Percentiles rank a stretch among this genome's conserved stretches.
These are phyloP conservation scores for Colostygia pectinataria DNA, from an alignment of 2,888 invertebrate species.

Conservation along the genomic window DNA sequence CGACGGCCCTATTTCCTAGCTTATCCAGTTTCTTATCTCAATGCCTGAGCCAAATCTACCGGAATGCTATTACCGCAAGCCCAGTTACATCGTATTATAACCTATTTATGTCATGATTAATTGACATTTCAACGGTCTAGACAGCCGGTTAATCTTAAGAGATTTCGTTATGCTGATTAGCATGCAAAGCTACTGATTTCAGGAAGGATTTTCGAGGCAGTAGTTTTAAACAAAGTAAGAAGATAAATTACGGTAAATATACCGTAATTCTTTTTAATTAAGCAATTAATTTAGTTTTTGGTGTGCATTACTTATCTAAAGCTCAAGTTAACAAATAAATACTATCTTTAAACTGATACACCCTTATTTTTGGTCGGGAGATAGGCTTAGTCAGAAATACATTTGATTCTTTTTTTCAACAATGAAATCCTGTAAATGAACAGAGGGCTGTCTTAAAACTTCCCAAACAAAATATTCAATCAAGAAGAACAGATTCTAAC, in stretches of 20 bases:
- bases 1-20: too few species aligned
- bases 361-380: too few species aligned
- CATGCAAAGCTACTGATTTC: not conserved
- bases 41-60: constrained; percentile 30
- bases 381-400: too few species aligned
- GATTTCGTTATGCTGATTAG: constrained; percentile 17
- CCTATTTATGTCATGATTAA: constrained; percentile 53
- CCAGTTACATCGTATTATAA: constrained; percentile 43
- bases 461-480: constrained; percentile 57
- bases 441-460: constrained; percentile 18
- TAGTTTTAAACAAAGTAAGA: too few species aligned
- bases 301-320: too few species aligned
- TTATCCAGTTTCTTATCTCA: constrained; percentile 17
- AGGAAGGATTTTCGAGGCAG: not conserved
- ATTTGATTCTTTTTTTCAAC: too few species aligned
- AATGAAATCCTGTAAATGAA: not conserved
- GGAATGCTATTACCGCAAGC: constrained; percentile 41
- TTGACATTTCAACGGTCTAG: constrained; percentile 44
- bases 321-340: too few species aligned
- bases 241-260: too few species aligned
- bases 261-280: too few species aligned
- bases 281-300: too few species aligned
- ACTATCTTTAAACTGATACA: too few species aligned
- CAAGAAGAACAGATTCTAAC: constrained; percentile 27
- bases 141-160: constrained; percentile 19